phyloP scores from a whole-genome alignment of 2,888 invertebrate genomes.

The Leucoptera coffeella region DNA sequence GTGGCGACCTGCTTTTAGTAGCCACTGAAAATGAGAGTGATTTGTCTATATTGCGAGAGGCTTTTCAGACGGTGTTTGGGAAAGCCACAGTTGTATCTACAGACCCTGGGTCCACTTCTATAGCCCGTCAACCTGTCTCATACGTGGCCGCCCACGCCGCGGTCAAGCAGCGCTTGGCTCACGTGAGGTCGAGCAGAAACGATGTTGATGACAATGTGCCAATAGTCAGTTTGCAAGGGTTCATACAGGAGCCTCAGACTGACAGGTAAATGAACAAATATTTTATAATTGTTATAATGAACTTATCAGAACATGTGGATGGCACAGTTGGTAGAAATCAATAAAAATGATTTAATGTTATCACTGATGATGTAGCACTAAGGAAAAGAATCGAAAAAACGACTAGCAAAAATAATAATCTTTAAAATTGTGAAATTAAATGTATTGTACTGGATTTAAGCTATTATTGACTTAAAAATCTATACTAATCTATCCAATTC shows the following conservation, averaged over 20 bases:
- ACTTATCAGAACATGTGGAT: too few relatives aligned
- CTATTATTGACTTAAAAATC: too few relatives aligned
- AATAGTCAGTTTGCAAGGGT: conserved; percentile 69
- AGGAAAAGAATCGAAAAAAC: too few relatives aligned
- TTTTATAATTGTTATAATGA: too few relatives aligned
- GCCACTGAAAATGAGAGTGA: conserved; percentile 73
- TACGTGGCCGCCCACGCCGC: conserved; percentile 68
- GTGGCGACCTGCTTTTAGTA: conserved; percentile 71
- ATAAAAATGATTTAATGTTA: too few relatives aligned
- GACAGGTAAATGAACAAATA: too few relatives aligned
- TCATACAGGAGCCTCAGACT: conserved; percentile 62
- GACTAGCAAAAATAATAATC: too few relatives aligned
- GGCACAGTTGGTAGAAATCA: too few relatives aligned
- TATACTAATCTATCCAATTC: too few relatives aligned
- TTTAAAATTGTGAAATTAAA: too few relatives aligned
- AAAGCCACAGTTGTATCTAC: conserved; percentile 58
- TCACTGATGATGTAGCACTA: too few relatives aligned
- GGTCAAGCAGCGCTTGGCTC: conserved; percentile 67
- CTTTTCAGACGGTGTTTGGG: conserved; percentile 73
- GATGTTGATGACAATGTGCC: conserved; percentile 58
- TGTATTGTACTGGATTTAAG: too few relatives aligned
- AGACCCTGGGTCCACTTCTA: conserved; percentile 8
- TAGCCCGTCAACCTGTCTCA: conserved; percentile 73
- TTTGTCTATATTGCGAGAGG: conserved; percentile 70
- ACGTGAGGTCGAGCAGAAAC: conserved; percentile 41